Base-by-base conservation (phyloP, 2,113 vertebrate species). In the Phylloscopus whistleri region DNA sequence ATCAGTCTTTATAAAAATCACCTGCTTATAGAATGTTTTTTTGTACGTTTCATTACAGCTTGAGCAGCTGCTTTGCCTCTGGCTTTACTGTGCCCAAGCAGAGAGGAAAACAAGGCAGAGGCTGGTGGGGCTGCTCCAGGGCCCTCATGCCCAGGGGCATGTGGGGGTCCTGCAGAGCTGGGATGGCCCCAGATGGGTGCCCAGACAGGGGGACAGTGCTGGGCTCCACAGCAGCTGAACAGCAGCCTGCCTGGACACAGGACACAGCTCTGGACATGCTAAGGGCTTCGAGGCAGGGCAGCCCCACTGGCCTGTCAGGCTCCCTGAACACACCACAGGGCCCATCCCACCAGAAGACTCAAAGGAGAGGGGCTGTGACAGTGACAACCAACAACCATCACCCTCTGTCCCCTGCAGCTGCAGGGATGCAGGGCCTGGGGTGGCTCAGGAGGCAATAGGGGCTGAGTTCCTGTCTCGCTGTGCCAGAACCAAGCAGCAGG, bases 191-290 rank as follows among this genome's bases (percentile, higher is more conserved):
- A 44, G 46, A 6, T 9, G 33, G 11, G 16, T 7, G 4, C 28
- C 43, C 62, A 39, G 49, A 21, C 0, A 0, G 3, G 13, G 58
- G 53, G 33, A 5, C 35, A 46, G 26, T 19, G 41, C 60, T 4
- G 6, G 67, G 64, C 30, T 56, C 44, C 3, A 0, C 1, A 2
- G 48, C 28, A 73, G 58, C 43, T 2, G 2, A 43, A 19, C 33
- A 41, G 33, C 21, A 66, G 60, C 26, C 30, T 37, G 37, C 24
- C 31, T 1, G 6, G 62, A 30, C 26, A 28, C 5, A 24, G 59
- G 28, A 64, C 55, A 30, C 1, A 0, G 69, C 64, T 41, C 49
- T 10, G 7, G 59, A 11, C 3, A 2, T 0, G 2, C 33, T 3
- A 23, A 21, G 12, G 20, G 33, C 31, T 52, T 15, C 0, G 0